These are phyloP conservation scores for Pseudomyrmex gracilis DNA, from an alignment of 1,140 invertebrate species.

Conservation along the genomic window DNA sequence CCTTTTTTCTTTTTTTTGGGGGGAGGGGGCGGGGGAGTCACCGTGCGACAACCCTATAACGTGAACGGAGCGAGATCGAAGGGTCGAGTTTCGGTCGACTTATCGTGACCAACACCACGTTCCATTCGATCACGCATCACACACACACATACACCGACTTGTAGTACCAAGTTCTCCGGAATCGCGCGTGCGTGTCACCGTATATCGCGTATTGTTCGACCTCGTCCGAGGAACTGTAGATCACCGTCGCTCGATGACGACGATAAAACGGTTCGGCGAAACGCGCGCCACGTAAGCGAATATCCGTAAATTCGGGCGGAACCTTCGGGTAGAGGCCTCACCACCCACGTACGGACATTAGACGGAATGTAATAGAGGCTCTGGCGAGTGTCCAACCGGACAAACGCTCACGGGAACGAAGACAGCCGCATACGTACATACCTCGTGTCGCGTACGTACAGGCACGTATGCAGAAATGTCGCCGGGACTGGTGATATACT, in stretches of 20 bases:
- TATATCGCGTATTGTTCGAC: neutral
- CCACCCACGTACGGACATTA: slow-evolving; percentile 70
- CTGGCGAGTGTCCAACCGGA: slow-evolving; percentile 77
- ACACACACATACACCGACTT: neutral
- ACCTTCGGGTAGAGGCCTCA: slow-evolving; percentile 34
- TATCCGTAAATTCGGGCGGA: slow-evolving; percentile 76
- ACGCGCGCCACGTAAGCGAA: slow-evolving; percentile 44
- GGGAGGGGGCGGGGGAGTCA: neutral
- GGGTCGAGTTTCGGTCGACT: slow-evolving; percentile 20
- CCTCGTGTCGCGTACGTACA: slow-evolving; percentile 18
- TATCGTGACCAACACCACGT: slow-evolving; percentile 34
- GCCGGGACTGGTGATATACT: slow-evolving; percentile 16
- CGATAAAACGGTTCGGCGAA: slow-evolving; percentile 50
- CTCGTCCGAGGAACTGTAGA: neutral
- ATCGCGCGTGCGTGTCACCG: slow-evolving; percentile 9
- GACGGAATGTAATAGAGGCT: slow-evolving; percentile 78
- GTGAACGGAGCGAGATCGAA: slow-evolving; percentile 33
- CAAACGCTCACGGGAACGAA: slow-evolving; percentile 64
- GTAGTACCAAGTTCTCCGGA: slow-evolving; percentile 23
- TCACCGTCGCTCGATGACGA: neutral
- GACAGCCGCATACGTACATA: slow-evolving; percentile 49
- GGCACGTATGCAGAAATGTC: slow-evolving; percentile 54
- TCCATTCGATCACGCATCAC: slow-evolving; percentile 16
- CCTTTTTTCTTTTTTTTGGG: neutral
- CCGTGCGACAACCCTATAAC: slow-evolving; percentile 17